Conservation (phyloP, 2,797 vertebrate genomes). For the Sciaenops ocellatus region DNA sequence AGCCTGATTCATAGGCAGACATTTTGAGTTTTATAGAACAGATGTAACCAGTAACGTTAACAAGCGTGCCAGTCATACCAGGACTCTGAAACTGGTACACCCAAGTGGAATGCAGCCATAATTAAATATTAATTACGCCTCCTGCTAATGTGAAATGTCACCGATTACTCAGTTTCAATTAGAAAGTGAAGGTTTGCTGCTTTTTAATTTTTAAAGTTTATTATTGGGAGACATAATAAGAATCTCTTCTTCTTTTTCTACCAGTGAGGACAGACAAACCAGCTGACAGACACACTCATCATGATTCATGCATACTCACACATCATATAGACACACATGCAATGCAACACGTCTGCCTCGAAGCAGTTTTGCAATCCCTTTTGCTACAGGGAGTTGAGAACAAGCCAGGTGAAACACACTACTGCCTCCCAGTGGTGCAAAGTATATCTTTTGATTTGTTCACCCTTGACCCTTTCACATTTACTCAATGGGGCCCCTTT, state of each 20-base stretch:
- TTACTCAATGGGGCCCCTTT: slow-evolving; percentile 8
- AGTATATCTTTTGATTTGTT: not conserved
- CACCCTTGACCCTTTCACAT: slow-evolving; percentile 10
- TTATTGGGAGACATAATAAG: not conserved
- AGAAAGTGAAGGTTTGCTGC: not conserved
- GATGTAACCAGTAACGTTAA: not conserved
- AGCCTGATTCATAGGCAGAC: not conserved
- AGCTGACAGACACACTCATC: not conserved
- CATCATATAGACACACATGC: not conserved
- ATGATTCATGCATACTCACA: not conserved
- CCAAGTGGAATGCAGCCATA: not conserved
- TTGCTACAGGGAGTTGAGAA: not conserved
- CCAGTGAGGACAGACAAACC: not conserved
- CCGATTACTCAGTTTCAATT: not conserved
- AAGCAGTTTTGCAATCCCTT: not conserved
- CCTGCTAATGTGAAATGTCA: not conserved
- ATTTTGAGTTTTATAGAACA: not conserved
- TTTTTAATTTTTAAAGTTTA: not conserved
- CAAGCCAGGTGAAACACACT: slow-evolving; percentile 43
- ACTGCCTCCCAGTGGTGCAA: slow-evolving; percentile 69
- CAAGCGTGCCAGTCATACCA: not conserved
- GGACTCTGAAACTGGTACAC: not conserved
- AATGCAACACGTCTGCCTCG: not conserved
- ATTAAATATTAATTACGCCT: not conserved
- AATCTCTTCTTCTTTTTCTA: not conserved